Conservation (phyloP, 2,888 invertebrate species). For the Neoascia interrupta region DNA sequence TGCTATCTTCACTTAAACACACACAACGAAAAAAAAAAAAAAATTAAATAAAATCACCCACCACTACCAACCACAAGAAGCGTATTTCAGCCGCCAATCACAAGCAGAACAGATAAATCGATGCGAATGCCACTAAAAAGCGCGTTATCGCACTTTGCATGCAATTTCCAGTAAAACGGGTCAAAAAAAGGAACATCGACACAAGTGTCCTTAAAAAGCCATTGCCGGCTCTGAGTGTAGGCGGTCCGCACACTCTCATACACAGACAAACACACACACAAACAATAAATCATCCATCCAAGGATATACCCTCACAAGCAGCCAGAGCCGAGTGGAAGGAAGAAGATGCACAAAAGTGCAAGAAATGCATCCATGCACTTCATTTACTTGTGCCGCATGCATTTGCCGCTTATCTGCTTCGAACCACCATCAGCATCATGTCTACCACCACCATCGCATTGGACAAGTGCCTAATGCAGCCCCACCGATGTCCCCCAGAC, state of each 20-base stretch:
- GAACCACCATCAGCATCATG: conserved; percentile 59
- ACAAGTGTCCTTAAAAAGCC: conserved; percentile 68
- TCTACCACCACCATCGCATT: conserved; percentile 28
- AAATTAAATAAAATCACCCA: no score
- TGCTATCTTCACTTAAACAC: conserved; percentile 9
- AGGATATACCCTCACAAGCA: conserved; percentile 64
- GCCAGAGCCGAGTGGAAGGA: conserved; percentile 47
- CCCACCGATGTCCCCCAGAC: conserved; percentile 25
- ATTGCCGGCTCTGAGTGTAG: conserved; percentile 67
- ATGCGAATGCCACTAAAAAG: conserved; percentile 66
- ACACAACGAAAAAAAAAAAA: not conserved
- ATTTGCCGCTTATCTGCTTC: conserved; percentile 57
- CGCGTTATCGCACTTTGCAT: conserved; percentile 67
- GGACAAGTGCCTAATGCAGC: conserved; percentile 65
- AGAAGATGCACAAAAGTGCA: conserved; percentile 69
- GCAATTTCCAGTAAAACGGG: conserved; percentile 30
- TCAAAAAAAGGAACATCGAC: conserved; percentile 24
- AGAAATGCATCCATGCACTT: conserved; percentile 69
- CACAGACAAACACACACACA: conserved; percentile 25
- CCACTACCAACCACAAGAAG: conserved; percentile 43
- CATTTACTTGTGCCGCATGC: conserved; percentile 67
- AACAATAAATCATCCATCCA: conserved; percentile 67
- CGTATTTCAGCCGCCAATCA: conserved; percentile 65
- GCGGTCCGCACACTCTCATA: conserved; percentile 59
- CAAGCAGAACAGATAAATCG: conserved; percentile 67